Conservation (phyloP, 2,113 vertebrate species). For the Theropithecus gelada region DNA sequence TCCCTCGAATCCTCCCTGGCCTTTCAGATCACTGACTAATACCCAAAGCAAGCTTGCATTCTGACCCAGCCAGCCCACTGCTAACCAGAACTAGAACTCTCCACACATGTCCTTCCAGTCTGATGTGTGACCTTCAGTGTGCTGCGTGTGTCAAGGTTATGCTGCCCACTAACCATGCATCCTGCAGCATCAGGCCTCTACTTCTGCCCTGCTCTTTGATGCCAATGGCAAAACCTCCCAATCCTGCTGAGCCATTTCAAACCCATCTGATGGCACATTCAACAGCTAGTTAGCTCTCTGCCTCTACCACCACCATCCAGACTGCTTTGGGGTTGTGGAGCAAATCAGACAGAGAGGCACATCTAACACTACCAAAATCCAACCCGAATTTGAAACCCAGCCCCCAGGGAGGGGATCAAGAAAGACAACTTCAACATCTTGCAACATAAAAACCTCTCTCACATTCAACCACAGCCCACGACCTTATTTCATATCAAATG, state of each 20-base stretch:
- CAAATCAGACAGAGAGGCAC: slow-evolving; percentile 15
- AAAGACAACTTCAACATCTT: background rate
- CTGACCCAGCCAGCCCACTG: background rate
- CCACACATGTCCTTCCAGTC: background rate
- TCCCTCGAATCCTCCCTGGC: background rate
- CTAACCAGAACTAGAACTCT: slow-evolving; percentile 24
- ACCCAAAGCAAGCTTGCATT: background rate
- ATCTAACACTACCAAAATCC: slow-evolving; percentile 59
- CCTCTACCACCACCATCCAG: background rate
- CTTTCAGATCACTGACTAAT: slow-evolving; percentile 5
- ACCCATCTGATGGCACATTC: slow-evolving; percentile 63
- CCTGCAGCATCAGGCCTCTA: background rate
- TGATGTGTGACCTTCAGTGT: slow-evolving; percentile 61
- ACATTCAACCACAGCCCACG: slow-evolving; percentile 16
- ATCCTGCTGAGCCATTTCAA: background rate
- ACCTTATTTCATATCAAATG: slow-evolving; percentile 2
- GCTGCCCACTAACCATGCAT: slow-evolving; percentile 24
- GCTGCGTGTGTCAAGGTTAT: slow-evolving; percentile 52
- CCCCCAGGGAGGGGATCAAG: background rate
- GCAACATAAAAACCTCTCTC: slow-evolving; percentile 43
- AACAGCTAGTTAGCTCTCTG: slow-evolving; percentile 62
- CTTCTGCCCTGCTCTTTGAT: slow-evolving; percentile 3
- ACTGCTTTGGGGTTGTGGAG: slow-evolving; percentile 3
- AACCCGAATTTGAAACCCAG: slow-evolving; percentile 65
- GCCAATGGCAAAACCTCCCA: background rate